Base-by-base conservation (phyloP, 2,888 invertebrate species). In the Acronicta psi region DNA sequence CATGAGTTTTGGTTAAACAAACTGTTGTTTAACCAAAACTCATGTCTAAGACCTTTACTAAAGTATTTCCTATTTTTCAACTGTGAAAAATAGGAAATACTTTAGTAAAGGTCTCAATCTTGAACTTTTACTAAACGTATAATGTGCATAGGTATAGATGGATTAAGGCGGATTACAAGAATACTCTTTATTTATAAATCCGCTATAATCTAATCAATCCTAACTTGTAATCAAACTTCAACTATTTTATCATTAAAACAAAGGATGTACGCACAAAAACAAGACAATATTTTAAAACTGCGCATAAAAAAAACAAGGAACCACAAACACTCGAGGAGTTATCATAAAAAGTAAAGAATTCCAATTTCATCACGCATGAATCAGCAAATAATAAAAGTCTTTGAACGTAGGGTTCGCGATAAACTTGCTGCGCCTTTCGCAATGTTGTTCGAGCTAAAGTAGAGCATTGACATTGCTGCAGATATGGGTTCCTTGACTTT, bases 401-500 rank as follows among this genome's bases (percentile, higher is more conserved):
- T 76, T 71, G 72, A 77, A 59, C 55, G 70, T 66, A 69, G 59
- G 79, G 65, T 68, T 65, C 38, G 67, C 77, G 81, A 82, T 79
- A 82, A 83, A 76, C 63, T 51, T 18, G 69, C n/a, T 51, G 64
- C 70, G 75, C 79, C 81, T 86, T 85, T 86, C 64, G 81, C 77
- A 85, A 83, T 76, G 77, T 77, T 76, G 76, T 77, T 77, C 75
- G 69, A 69, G 66, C 74, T 73, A 79, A 78, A 79, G 62, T 76
- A 59, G 87, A 74, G 62, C 87, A 69, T 80, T 82, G 85, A 84
- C 88, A 81, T 76, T 57, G 55, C 59, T 43, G 41, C 34, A 77
- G 82, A 85, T 86, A 85, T 75, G 77, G 69, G 87, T 83, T 82
- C 84, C 72, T 86, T 87, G 82, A 84, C 87, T 79, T 69, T 69